phyloP scores from a whole-genome alignment of 2,888 invertebrate genomes.

The Clitarchus hookeri region DNA sequence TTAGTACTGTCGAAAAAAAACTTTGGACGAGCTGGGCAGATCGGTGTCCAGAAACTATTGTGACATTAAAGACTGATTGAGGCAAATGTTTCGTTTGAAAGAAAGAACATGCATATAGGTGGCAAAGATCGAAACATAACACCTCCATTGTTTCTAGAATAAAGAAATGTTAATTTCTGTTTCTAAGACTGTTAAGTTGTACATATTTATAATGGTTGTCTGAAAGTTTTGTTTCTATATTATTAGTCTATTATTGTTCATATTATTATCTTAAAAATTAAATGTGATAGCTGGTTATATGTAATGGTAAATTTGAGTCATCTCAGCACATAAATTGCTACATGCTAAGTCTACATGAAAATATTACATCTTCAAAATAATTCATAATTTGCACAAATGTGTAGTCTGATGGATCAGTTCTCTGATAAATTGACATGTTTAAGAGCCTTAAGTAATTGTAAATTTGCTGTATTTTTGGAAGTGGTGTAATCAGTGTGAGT shows the following conservation, averaged over 20 bases:
- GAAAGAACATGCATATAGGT: conserved; percentile 28
- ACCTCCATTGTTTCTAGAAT: conserved; percentile 37
- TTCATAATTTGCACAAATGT: not conserved
- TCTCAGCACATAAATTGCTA: not conserved
- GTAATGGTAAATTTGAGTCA: not conserved
- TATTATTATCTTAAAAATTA: conserved; percentile 26
- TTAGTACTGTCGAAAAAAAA: not conserved
- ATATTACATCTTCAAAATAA: not conserved
- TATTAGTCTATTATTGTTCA: conserved; percentile 29
- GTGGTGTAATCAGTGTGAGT: not conserved
- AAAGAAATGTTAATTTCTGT: conserved; percentile 41
- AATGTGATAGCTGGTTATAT: conserved; percentile 36
- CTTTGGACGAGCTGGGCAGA: not conserved
- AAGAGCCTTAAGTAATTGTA: not conserved
- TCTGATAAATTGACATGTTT: not conserved
- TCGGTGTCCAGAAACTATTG: conserved; percentile 10
- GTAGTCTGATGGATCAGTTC: not conserved
- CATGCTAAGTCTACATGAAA: not conserved
- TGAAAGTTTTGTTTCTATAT: conserved; percentile 35
- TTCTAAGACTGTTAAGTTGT: conserved; percentile 44
- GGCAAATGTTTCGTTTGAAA: conserved; percentile 35
- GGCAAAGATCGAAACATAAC: conserved; percentile 37
- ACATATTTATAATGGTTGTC: conserved; percentile 38
- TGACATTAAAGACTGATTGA: conserved; percentile 40
- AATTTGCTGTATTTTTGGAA: not conserved